These are phyloP conservation scores for Tiliacea citrago DNA, from an alignment of 2,888 invertebrate genomes.

Conservation along the genomic window DNA sequence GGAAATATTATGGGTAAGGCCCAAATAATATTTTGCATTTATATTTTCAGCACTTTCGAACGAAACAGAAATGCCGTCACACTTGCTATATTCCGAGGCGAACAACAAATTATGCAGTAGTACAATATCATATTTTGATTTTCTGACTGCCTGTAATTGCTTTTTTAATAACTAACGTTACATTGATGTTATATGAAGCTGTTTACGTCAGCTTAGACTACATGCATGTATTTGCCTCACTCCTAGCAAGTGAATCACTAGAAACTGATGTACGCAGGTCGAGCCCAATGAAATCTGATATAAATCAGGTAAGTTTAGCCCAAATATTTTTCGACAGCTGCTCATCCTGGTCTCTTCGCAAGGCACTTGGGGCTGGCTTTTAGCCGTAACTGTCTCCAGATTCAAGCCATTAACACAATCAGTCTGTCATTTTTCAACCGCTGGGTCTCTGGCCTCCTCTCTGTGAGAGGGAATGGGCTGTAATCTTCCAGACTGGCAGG, in stretches of 20 bases:
- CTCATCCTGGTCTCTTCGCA: not conserved
- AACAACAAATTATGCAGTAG: slow-evolving; percentile 4
- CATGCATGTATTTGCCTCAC: not conserved
- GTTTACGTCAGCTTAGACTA: not conserved
- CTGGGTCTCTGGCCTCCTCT: not conserved
- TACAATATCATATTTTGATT: not conserved
- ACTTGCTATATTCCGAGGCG: slow-evolving; percentile 1
- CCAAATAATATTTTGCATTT: not conserved
- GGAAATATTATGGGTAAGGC: slow-evolving; percentile 39
- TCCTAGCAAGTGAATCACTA: not conserved
- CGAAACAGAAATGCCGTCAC: not conserved
- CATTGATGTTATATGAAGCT: not conserved
- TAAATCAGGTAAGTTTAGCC: slow-evolving; percentile 18
- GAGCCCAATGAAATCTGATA: not conserved
- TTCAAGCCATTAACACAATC: not conserved
- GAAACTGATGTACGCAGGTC: not conserved
- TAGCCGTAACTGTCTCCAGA: too few relatives aligned
- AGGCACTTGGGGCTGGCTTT: not conserved
- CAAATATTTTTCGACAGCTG: not conserved
- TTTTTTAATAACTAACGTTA: not conserved
- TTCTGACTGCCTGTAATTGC: not conserved
- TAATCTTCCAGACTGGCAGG: not conserved
- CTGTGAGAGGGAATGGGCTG: not conserved
- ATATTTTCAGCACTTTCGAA: slow-evolving; percentile 30
- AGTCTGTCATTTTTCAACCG: not conserved